Evolutionary conservation across 1,140 invertebrate species (phyloP), one percentile per base, ranked within the genome.

Genomic region (Carcinoscorpius rotundicauda): DNA sequence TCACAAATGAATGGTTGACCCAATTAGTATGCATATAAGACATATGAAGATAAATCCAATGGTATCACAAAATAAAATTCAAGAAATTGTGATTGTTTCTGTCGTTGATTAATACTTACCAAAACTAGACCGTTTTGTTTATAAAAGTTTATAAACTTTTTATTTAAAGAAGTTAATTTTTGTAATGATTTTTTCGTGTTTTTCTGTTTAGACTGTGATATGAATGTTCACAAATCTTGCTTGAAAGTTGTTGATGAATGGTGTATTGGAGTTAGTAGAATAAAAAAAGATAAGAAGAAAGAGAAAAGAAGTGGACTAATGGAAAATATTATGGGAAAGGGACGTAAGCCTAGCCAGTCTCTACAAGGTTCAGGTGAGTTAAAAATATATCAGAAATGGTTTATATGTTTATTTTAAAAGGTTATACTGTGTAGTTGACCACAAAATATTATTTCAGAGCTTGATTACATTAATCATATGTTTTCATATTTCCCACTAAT

Each of bases 211-310:
- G 92, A 89, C 77, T 96, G 93, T 81, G 85, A 86, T 73, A 82
- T 94, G 69, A 90, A 91, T 72, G 85, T 95, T 71, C 93, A 96
- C 80, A 86, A 91, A 70, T 78, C 81, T 61, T 96, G 92, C 79
- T 85, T 89, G 48, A 84, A 85, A 73, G 78, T 83, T 6, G 84
- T 94, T 63, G 89, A 93, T 69, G 91, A 95, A 76, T 83, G 81
- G 71, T 93, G 91, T 75, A 87, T 89, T 10, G 87, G 90, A 5
- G 87, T 88, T 66, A 78, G 87, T 65, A 80, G 82, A 60, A 82
- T 81, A 72, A 87, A 86, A 71, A 83, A 79, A 71, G 72, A 75
- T 58, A 72, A 75, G 65, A 72, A 73, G 66, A 70, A 67, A 67
- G 65, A 67, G 66, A 67, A 64, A 69, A 71, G 71, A 71, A 76